Evolutionary conservation across 64 coral and sea anemone species (phyloP).

Genomic region (Pachyseris speciosa): DNA sequence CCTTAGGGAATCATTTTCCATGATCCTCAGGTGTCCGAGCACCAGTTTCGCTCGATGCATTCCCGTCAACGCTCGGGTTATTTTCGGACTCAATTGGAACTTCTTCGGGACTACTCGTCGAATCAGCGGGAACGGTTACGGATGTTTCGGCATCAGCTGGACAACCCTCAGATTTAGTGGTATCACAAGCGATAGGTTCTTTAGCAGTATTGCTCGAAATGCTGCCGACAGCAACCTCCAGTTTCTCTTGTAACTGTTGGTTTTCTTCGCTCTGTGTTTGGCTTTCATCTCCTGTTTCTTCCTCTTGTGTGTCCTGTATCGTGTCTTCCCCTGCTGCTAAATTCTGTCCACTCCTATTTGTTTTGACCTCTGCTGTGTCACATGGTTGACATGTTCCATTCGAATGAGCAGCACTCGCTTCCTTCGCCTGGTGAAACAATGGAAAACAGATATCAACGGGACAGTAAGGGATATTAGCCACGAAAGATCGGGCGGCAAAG

Average conservation of each 20-base stretch:
- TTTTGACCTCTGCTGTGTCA: background rate
- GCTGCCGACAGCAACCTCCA: background rate
- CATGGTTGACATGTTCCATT: background rate
- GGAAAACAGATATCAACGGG: no score
- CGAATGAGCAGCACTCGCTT: background rate
- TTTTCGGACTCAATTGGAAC: background rate
- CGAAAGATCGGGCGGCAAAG: no score
- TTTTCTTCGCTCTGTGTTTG: background rate
- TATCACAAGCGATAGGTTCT: background rate
- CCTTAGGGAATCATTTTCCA: no score
- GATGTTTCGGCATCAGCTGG: background rate
- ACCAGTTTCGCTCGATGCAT: background rate
- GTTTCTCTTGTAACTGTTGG: background rate
- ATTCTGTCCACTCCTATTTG: background rate
- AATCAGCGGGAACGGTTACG: background rate
- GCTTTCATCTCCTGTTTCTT: background rate
- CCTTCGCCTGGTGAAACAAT: conserved; percentile 27
- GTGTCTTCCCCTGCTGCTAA: background rate
- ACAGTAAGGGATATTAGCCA: background rate
- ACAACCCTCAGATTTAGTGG: background rate
- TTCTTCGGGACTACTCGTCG: background rate
- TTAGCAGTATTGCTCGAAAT: background rate
- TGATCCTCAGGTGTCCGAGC: background rate
- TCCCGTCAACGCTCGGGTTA: background rate
- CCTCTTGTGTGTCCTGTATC: background rate